These are phyloP conservation scores for Diadema setosum DNA, from an alignment of 35 echinoderm and acorn worm genomes.

Conservation along the genomic window DNA sequence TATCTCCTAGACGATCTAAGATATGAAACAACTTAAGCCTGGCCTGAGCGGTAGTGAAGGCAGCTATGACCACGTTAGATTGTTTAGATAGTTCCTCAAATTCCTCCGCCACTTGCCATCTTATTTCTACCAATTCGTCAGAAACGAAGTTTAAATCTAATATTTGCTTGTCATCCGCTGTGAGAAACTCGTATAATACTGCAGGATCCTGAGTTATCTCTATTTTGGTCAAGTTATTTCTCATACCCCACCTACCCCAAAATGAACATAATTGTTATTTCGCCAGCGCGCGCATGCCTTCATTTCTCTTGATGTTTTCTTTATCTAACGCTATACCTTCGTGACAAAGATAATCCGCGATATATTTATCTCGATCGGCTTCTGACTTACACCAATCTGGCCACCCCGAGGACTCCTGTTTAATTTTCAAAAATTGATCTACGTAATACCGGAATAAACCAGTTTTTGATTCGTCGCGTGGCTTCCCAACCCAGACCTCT, in stretches of 20 bases:
- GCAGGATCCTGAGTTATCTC: slow-evolving; percentile 5
- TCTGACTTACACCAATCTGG: slow-evolving; percentile 50
- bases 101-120: neutral
- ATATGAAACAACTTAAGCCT: slow-evolving; percentile 52
- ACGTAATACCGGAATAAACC: slow-evolving; percentile 55
- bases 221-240: slow-evolving; percentile 28
- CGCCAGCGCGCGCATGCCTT: slow-evolving; percentile 43
- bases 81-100: slow-evolving; percentile 21
- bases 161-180: neutral
- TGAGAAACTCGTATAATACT: slow-evolving; percentile 38
- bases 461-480: too few species aligned
- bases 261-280: slow-evolving; percentile 65
- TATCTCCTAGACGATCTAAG: neutral
- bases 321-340: slow-evolving; percentile 61
- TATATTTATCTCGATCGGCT: slow-evolving; percentile 17
- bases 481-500: too few species aligned
- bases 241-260: slow-evolving; percentile 65
- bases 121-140: slow-evolving; percentile 52
- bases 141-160: slow-evolving; percentile 48
- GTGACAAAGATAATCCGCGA: slow-evolving; percentile 15
- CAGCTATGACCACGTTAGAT: slow-evolving; percentile 58
- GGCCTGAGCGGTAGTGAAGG: slow-evolving; percentile 67
- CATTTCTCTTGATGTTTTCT: slow-evolving; percentile 33
- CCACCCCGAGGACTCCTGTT: slow-evolving; percentile 51
- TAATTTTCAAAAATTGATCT: slow-evolving; percentile 47